phyloP scores from a whole-genome alignment of 30 jellyfish, hydroid and myxozoan species.

The Rhopilema esculentum region DNA sequence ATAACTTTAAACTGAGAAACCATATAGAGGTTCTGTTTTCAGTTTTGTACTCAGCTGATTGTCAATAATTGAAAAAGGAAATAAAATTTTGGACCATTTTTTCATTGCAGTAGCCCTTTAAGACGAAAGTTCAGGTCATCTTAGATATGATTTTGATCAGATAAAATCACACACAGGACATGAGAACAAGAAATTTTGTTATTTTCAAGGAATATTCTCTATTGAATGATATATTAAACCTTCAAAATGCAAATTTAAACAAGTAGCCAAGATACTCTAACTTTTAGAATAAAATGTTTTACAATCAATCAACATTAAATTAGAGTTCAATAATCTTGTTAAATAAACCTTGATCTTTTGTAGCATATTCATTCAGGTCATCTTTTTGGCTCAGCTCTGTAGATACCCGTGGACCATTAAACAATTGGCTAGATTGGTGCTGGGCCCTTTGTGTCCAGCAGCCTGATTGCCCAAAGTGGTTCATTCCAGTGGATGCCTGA shows the following conservation, averaged over 20 bases:
- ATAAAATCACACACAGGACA: not conserved
- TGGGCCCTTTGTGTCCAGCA: not conserved
- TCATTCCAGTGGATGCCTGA: not conserved
- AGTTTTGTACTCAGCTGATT: not conserved
- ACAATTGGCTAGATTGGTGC: not conserved
- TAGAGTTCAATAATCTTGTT: not conserved
- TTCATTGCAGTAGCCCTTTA: not conserved
- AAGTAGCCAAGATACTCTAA: not conserved
- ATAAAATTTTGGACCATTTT: not conserved
- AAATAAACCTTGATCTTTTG: not conserved
- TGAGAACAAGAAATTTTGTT: not conserved
- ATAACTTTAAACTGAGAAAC: not conserved
- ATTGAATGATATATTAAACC: not conserved
- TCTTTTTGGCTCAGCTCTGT: not conserved
- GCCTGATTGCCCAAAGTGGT: not conserved
- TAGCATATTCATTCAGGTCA: not conserved
- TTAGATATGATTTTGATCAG: not conserved
- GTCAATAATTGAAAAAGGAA: not conserved
- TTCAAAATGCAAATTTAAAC: not conserved
- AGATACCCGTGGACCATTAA: not conserved
- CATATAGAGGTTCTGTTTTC: not conserved
- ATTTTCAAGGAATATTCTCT: not conserved
- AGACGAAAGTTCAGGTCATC: not conserved
- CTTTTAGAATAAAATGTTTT: not conserved
- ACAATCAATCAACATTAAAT: not conserved